Conservation (phyloP, 2,888 invertebrate species). For the Chymomyza procnemis region DNA sequence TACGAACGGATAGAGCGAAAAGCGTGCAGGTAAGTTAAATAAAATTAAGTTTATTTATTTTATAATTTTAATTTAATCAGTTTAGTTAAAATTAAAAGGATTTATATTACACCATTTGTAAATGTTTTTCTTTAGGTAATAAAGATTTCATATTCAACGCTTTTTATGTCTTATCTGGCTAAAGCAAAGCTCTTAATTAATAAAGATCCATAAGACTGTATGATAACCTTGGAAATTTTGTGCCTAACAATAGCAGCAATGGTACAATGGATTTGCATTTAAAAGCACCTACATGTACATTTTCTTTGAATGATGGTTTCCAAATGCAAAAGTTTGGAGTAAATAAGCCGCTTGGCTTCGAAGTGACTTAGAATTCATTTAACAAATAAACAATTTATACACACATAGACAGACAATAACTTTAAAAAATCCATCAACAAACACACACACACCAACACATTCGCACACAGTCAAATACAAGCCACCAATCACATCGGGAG, state of each 20-base stretch:
- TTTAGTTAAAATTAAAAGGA: not conserved
- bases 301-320: constrained; percentile 77
- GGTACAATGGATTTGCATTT: constrained; percentile 76
- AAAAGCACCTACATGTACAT: constrained; percentile 66
- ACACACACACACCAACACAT: not conserved
- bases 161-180: not conserved
- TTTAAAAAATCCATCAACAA: constrained; percentile 25
- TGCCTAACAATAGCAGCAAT: constrained; percentile 64
- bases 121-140: not conserved
- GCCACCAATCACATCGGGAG: not conserved
- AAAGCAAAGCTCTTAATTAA: not conserved
- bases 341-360: constrained; percentile 72
- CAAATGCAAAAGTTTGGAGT: constrained; percentile 66
- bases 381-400: constrained; percentile 29
- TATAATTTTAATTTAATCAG: not conserved
- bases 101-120: too few relatives aligned
- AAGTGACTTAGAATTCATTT: constrained; percentile 69
- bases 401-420: constrained; percentile 42
- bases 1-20: too few relatives aligned
- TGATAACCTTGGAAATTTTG: constrained; percentile 48
- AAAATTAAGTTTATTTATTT: not conserved
- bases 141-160: not conserved
- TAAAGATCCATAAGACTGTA: too few relatives aligned
- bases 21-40: not conserved
- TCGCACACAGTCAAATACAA: constrained; percentile 7